Percentiles rank a stretch among this genome's conserved stretches.
phyloP scores from a whole-genome alignment of 2,888 invertebrate species.

The Drosophila yooni region DNA sequence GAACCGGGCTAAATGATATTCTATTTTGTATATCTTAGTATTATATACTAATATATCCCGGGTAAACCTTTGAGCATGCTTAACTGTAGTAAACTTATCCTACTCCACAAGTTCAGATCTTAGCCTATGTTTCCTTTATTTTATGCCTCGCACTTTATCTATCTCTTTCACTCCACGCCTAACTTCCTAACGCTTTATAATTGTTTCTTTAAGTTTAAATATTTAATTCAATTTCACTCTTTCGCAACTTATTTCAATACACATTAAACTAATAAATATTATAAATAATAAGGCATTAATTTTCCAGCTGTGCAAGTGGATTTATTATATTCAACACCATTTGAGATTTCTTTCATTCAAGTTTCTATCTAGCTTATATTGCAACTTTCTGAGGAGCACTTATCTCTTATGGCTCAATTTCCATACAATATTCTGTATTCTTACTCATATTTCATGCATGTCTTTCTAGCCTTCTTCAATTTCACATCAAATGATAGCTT shows the following conservation, averaged over 20 bases:
- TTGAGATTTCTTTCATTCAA: background rate
- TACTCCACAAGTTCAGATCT: background rate
- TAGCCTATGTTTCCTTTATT: background rate
- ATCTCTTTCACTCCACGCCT: background rate
- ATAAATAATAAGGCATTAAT: background rate
- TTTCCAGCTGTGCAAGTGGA: background rate
- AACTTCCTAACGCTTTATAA: background rate
- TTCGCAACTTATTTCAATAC: background rate
- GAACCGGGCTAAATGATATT: background rate
- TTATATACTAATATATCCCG: background rate
- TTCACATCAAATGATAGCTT: conserved; percentile 13
- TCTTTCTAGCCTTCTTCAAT: conserved; percentile 1
- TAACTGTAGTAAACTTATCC: background rate
- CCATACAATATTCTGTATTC: background rate
- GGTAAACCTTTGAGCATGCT: background rate
- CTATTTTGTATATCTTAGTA: background rate
- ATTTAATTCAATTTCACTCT: background rate
- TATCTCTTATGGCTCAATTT: background rate
- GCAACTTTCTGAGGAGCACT: background rate
- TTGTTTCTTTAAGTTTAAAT: background rate
- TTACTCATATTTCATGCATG: background rate
- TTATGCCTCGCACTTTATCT: background rate
- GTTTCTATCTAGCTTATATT: background rate
- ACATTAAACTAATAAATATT: background rate
- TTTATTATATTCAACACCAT: background rate